A percentile compares a stretch with the other conserved stretches of the same genome.
Conservation (phyloP, 2,113 vertebrate genomes). For the Pseudolaguvia tuberculata region DNA sequence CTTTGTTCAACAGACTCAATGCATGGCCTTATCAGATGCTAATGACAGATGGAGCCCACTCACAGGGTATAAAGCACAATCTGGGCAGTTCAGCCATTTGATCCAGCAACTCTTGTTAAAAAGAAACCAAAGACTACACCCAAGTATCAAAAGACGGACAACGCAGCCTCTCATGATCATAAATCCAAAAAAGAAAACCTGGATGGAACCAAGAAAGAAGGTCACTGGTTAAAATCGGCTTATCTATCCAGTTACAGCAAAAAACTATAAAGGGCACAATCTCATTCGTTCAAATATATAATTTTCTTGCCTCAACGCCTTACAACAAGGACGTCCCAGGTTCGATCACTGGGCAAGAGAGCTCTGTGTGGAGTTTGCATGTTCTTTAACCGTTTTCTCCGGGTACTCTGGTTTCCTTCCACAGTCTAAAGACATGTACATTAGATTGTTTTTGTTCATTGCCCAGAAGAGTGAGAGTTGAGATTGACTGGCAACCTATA, state of each 20-base stretch:
- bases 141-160: slow-evolving; percentile 17
- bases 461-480: no score
- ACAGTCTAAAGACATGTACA: no score
- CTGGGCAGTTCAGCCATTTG: neutral
- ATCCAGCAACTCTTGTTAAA: slow-evolving; percentile 25
- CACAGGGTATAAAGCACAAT: slow-evolving; percentile 17
- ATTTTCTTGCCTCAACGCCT: neutral
- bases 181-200: neutral
- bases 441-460: no score
- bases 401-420: no score
- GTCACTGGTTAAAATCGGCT: neutral
- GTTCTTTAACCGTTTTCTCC: no score
- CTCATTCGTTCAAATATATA: neutral
- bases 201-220: neutral
- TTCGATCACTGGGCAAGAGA: no score
- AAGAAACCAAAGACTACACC: slow-evolving; percentile 17
- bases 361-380: no score
- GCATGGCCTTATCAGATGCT: slow-evolving; percentile 31
- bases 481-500: no score
- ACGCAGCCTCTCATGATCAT: slow-evolving; percentile 25
- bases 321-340: no score
- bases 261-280: no score
- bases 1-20: slow-evolving; percentile 24
- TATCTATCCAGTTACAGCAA: neutral
- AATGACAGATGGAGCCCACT: slow-evolving; percentile 15